Conservation (phyloP, 1,140 invertebrate species). For the Papilio glaucus region DNA sequence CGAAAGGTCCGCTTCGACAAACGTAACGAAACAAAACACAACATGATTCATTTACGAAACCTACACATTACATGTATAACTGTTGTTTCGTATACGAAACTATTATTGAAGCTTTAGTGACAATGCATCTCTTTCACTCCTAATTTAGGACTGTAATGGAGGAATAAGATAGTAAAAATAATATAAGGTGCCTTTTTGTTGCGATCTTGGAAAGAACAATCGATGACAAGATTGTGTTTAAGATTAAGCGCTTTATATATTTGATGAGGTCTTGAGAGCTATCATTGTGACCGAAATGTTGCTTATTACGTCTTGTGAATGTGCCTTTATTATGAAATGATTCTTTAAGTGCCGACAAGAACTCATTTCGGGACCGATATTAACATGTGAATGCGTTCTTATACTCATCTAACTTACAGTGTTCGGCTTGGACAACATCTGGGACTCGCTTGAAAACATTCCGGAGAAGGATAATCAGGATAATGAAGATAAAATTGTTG, state of each 20-base stretch:
- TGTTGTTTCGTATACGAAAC: conserved; percentile 25
- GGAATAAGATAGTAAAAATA: neutral
- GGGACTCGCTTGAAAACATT: conserved; percentile 67
- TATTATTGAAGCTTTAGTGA: conserved; percentile 4
- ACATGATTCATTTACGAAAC: neutral
- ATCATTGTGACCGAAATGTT: conserved; percentile 45
- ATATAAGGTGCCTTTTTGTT: conserved; percentile 21
- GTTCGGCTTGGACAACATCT: conserved; percentile 74
- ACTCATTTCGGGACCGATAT: conserved; percentile 18
- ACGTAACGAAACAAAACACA: conserved; percentile 36
- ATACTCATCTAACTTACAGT: conserved; percentile 57
- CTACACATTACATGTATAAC: neutral
- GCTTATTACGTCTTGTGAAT: conserved; percentile 49
- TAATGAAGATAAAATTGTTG: conserved; percentile 63
- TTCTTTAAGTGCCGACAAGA: neutral
- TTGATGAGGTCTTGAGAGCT: conserved; percentile 21
- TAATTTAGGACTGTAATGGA: conserved; percentile 12
- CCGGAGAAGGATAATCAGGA: conserved; percentile 70
- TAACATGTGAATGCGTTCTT: neutral
- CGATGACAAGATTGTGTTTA: conserved; percentile 38
- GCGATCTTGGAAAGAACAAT: conserved; percentile 30
- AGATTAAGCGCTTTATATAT: conserved; percentile 42
- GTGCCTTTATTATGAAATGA: conserved; percentile 42
- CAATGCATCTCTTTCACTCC: conserved; percentile 20
- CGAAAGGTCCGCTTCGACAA: conserved; percentile 29